phyloP scores from a whole-genome alignment of 2,888 invertebrate species.

The Euclidia mi region DNA sequence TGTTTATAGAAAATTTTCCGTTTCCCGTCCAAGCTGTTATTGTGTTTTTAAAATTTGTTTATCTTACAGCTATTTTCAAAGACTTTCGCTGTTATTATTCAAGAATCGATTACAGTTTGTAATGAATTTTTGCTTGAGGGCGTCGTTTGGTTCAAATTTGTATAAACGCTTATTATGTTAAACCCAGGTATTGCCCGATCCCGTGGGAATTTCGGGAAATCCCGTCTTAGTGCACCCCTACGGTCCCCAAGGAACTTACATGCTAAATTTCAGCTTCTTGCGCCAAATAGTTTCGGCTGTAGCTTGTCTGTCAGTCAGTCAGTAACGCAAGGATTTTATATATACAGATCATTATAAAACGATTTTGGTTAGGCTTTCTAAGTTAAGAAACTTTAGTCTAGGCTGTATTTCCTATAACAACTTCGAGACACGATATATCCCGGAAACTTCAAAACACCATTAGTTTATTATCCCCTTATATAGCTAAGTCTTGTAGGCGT shows the following conservation, averaged over 20 bases:
- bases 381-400: neutral
- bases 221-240: too few relatives aligned
- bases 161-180: too few relatives aligned
- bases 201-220: too few relatives aligned
- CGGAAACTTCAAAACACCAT: neutral
- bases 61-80: conserved; percentile 21
- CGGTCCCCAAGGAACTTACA: too few relatives aligned
- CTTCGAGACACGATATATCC: neutral
- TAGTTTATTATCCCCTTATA: conserved; percentile 5
- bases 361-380: neutral
- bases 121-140: neutral
- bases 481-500: conserved; percentile 7
- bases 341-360: too few relatives aligned
- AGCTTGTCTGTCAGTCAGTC: too few relatives aligned
- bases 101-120: conserved; percentile 8
- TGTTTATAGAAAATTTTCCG: conserved; percentile 9
- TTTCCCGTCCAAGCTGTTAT: conserved; percentile 8
- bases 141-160: too few relatives aligned
- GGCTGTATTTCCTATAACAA: too few relatives aligned
- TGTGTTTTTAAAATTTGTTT: conserved; percentile 25
- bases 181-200: too few relatives aligned
- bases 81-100: conserved; percentile 17
- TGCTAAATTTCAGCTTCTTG: too few relatives aligned
- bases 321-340: too few relatives aligned
- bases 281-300: too few relatives aligned